phyloP scores from a whole-genome alignment of 2,113 vertebrate species.

The Picathartes gymnocephalus region DNA sequence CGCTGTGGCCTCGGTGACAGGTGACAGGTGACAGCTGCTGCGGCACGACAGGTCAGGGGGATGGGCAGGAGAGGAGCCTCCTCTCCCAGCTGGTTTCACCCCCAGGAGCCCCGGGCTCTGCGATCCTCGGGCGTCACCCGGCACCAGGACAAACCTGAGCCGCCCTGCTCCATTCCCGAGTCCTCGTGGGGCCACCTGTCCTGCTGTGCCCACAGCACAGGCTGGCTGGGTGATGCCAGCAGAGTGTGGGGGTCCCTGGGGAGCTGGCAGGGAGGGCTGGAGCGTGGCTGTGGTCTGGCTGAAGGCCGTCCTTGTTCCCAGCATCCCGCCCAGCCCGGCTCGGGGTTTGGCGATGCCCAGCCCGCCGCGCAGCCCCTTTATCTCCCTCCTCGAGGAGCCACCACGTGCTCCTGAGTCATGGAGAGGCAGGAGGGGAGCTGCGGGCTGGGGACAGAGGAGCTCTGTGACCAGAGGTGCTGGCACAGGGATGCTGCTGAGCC shows the following conservation, averaged over 20 bases:
- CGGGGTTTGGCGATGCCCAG: not conserved
- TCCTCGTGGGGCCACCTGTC: fast-evolving
- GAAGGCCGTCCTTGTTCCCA: not conserved
- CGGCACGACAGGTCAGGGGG: fast-evolving
- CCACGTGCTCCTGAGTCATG: not conserved
- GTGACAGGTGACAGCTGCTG: no score
- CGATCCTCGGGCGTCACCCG: fast-evolving
- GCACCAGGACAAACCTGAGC: not conserved
- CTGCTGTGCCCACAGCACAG: not conserved
- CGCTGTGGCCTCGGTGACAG: not conserved
- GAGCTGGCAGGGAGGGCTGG: not conserved
- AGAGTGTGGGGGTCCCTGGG: no score
- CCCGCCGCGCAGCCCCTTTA: not conserved
- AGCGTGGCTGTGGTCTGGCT: not conserved
- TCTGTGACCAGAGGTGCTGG: not conserved
- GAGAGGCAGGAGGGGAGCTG: not conserved
- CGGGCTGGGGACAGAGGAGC: not conserved
- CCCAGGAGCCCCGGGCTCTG: not conserved
- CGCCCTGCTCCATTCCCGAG: not conserved
- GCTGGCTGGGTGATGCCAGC: not conserved
- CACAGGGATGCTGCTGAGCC: not conserved
- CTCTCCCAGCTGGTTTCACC: not conserved
- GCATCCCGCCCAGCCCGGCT: fast-evolving
- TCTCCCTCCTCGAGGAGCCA: not conserved
- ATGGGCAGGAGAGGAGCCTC: not conserved